Percentiles rank a stretch among this genome's conserved stretches.
Conservation (phyloP, 2,888 invertebrate species). For the Sarcophaga rosellei region DNA sequence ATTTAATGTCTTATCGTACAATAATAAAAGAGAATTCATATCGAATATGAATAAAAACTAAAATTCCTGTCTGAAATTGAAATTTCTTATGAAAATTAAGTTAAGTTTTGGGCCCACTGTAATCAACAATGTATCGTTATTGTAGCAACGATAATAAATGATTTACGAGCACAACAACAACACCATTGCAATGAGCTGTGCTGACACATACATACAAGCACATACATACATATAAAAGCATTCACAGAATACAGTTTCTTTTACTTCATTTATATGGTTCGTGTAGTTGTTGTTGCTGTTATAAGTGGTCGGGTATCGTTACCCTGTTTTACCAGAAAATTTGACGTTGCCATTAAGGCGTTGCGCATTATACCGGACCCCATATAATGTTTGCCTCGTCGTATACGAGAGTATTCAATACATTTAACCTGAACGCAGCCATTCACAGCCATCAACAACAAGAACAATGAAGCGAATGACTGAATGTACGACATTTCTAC, state of each 20-base stretch:
- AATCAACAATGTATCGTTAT: conserved; percentile 54
- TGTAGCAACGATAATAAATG: conserved; percentile 50
- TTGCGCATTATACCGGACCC: conserved; percentile 66
- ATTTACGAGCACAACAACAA: conserved; percentile 12
- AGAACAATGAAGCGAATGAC: too few species aligned
- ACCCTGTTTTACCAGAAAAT: conserved; percentile 67
- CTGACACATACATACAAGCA: background rate
- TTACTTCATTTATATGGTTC: background rate
- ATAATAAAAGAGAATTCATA: too few species aligned
- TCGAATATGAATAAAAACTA: background rate
- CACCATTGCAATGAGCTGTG: conserved; percentile 2
- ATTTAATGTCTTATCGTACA: too few species aligned
- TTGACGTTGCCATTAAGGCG: conserved; percentile 68
- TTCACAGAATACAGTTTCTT: background rate
- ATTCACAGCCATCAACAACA: too few species aligned
- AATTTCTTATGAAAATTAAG: too few species aligned
- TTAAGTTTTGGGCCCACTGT: conserved; percentile 51
- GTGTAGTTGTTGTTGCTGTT: conserved; percentile 4
- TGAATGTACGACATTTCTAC: too few species aligned
- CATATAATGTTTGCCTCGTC: conserved; percentile 64
- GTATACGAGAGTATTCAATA: conserved; percentile 28
- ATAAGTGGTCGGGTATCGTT: conserved; percentile 68
- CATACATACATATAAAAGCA: background rate
- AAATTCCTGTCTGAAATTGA: background rate
- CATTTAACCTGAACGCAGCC: conserved; percentile 16